Evolutionary conservation across 2,797 vertebrate species (phyloP).

Genomic region (Psittacula echo): DNA sequence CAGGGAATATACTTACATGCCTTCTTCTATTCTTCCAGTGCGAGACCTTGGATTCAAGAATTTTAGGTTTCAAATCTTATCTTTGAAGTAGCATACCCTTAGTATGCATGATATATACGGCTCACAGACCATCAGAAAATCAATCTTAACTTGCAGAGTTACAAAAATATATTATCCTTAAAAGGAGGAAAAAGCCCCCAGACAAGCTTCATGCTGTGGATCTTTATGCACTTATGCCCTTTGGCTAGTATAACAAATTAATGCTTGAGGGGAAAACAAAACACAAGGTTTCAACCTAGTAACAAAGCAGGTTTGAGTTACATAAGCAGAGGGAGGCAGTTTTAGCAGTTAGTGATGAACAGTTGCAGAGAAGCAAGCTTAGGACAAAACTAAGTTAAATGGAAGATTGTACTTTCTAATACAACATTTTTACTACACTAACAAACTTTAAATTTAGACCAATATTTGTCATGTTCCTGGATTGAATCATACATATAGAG

Average conservation of each 20-base stretch:
- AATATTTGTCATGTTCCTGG: neutral
- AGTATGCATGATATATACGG: neutral
- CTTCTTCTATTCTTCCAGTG: neutral
- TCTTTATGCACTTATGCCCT: neutral
- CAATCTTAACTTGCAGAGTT: neutral
- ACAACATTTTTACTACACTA: neutral
- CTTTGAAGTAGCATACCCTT: neutral
- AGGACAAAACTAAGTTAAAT: neutral
- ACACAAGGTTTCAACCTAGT: neutral
- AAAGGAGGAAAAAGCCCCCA: neutral
- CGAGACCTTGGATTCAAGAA: neutral
- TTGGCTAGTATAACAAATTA: neutral
- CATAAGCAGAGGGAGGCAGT: neutral
- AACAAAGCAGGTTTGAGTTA: neutral
- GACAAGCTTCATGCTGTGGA: neutral
- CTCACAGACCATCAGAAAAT: neutral
- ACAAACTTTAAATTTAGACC: neutral
- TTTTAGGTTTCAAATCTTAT: neutral
- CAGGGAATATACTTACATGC: neutral
- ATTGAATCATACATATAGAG: neutral
- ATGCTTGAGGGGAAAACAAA: neutral
- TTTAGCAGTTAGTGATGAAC: neutral
- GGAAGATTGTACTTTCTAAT: neutral
- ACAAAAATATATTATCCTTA: neutral
- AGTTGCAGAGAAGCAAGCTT: neutral